Conservation (phyloP, 2,113 vertebrate genomes). For the Condylura cristata region DNA sequence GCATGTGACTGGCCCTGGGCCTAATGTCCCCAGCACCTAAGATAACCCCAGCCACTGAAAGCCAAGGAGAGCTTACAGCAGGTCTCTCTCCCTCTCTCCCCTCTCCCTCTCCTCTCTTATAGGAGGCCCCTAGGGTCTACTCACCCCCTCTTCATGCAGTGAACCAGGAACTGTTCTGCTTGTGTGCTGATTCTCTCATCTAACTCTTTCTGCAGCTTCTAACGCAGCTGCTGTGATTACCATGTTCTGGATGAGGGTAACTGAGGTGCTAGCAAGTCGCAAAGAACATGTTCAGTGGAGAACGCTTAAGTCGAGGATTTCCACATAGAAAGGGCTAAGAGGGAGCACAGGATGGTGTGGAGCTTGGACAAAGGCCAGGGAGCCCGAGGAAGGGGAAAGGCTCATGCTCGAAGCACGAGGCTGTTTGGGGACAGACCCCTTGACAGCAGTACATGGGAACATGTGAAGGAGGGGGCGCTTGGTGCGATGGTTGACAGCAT, state of each 20-base stretch:
- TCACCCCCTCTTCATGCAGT: neutral
- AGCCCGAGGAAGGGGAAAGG: neutral
- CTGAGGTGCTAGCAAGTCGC: conserved; percentile 16
- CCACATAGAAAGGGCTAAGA: neutral
- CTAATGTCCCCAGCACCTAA: conserved; percentile 20
- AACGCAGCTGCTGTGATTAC: neutral
- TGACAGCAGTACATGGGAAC: neutral
- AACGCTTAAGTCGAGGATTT: neutral
- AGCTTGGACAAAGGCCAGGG: neutral
- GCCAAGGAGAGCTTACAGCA: neutral
- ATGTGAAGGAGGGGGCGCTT: neutral
- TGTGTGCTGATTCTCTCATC: neutral
- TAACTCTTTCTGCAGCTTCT: neutral
- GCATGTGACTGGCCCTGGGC: neutral
- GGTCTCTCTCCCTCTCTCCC: neutral
- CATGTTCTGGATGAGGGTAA: conserved; percentile 37
- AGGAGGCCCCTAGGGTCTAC: too few species aligned
- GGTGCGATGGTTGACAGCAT: neutral
- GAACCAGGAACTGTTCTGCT: neutral
- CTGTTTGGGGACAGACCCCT: neutral
- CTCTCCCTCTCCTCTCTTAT: neutral
- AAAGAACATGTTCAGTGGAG: neutral
- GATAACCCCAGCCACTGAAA: neutral
- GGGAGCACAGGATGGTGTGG: neutral
- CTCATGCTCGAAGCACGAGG: neutral